phyloP scores from a whole-genome alignment of 1,140 invertebrate species.

The Contarinia nasturtii region DNA sequence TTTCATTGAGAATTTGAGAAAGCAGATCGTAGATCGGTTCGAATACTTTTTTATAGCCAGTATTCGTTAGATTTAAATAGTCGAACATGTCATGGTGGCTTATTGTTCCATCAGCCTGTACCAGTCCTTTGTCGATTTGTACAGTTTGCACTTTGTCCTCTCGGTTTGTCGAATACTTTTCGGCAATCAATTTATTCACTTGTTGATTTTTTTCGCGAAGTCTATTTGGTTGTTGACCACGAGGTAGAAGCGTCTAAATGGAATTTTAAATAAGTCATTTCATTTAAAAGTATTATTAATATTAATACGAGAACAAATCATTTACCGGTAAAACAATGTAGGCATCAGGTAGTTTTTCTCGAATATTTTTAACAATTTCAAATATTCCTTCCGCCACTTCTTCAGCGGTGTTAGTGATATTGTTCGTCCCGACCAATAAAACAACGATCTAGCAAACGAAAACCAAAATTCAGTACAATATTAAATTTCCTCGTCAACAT shows the following conservation, averaged over 20 bases:
- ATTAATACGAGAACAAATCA: too few relatives aligned
- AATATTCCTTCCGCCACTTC: constrained; percentile 63
- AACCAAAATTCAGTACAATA: constrained; percentile 13
- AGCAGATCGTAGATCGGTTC: constrained; percentile 60
- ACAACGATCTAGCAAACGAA: constrained; percentile 73
- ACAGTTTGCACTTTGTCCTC: constrained; percentile 46
- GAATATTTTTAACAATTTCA: constrained; percentile 51
- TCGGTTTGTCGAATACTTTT: constrained; percentile 29
- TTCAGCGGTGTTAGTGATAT: constrained; percentile 52
- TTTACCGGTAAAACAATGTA: constrained; percentile 69
- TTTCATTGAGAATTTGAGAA: constrained; percentile 51
- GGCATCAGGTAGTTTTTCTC: constrained; percentile 52
- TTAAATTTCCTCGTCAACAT: not conserved
- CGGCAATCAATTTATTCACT: constrained; percentile 52
- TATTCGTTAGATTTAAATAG: constrained; percentile 66
- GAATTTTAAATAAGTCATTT: constrained; percentile 3
- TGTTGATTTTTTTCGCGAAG: constrained; percentile 51
- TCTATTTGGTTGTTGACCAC: constrained; percentile 62
- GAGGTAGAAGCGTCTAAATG: constrained; percentile 53
- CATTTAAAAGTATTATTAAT: too few relatives aligned
- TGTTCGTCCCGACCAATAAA: constrained; percentile 72
- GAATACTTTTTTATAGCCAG: constrained; percentile 66
- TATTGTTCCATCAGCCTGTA: constrained; percentile 58
- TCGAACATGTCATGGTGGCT: constrained; percentile 73
- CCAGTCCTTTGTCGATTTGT: constrained; percentile 51